A percentile compares a stretch with the other conserved stretches of the same genome.
Evolutionary conservation across 2,888 invertebrate species (phyloP).

Genomic region (Andrena minutula): DNA sequence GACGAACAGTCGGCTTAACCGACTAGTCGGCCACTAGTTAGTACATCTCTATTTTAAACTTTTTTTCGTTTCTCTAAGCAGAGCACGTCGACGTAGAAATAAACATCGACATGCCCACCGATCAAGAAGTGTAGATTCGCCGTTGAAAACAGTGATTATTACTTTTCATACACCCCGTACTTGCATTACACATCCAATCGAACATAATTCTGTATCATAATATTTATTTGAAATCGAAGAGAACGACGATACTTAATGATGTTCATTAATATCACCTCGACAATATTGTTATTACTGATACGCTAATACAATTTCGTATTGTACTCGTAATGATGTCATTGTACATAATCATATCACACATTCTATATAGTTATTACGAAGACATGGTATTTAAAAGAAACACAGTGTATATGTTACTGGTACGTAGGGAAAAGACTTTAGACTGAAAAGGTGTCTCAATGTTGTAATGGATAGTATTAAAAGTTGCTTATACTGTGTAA

Average conservation of each 20-base stretch:
- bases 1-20: no score
- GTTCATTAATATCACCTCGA: conserved; percentile 23
- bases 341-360: conserved; percentile 49
- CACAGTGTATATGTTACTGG: conserved; percentile 15
- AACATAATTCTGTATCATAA: conserved; percentile 16
- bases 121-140: no score
- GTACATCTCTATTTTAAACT: no score
- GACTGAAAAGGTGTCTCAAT: conserved; percentile 69
- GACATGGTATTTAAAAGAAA: conserved; percentile 41
- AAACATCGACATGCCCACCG: no score
- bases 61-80: no score
- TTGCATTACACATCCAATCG: background rate
- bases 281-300: conserved; percentile 43
- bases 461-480: conserved; percentile 75
- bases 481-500: conserved; percentile 72
- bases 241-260: conserved; percentile 20
- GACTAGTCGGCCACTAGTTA: no score
- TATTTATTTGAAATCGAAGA: conserved; percentile 22
- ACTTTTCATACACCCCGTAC: background rate
- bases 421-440: conserved; percentile 60
- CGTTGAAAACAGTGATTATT: no score
- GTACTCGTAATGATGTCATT: conserved; percentile 35
- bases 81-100: no score
- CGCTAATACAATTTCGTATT: conserved; percentile 23
- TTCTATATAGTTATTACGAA: conserved; percentile 29